Percentiles rank a stretch among this genome's conserved stretches.
phyloP scores from a whole-genome alignment of 2,888 invertebrate species.

The Caenorhabditis japonica region DNA sequence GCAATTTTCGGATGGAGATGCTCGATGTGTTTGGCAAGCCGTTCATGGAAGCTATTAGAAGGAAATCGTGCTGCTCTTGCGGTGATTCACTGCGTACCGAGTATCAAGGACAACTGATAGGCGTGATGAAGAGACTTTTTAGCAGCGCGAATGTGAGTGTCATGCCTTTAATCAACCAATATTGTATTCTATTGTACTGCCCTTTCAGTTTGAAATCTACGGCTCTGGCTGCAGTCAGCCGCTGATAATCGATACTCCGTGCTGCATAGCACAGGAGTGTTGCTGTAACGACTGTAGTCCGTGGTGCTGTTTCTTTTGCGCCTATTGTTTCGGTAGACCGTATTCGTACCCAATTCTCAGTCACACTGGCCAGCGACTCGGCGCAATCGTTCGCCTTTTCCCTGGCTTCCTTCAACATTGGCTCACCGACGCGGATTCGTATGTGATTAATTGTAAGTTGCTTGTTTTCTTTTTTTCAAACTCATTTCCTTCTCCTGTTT shows the following conservation, averaged over 20 bases:
- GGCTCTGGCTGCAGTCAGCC: constrained; percentile 29
- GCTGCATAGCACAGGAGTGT: constrained; percentile 11
- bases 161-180: neutral
- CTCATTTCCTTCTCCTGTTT: neutral
- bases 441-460: constrained; percentile 33
- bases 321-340: constrained; percentile 17
- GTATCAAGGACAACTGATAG: constrained; percentile 19
- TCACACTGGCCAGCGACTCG: constrained; percentile 3
- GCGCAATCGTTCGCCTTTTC: constrained; percentile 37
- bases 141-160: constrained; percentile 17
- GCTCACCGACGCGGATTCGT: constrained; percentile 36
- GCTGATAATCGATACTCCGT: constrained; percentile 16
- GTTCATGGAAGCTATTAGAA: constrained; percentile 14
- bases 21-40: constrained; percentile 18
- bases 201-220: constrained; percentile 19
- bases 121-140: constrained; percentile 21
- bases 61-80: constrained; percentile 17
- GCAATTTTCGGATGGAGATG: constrained; percentile 29
- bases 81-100: constrained; percentile 7
- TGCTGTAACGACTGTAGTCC: too few relatives aligned
- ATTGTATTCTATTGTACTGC: too few relatives aligned
- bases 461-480: too few relatives aligned
- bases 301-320: too few relatives aligned
- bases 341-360: constrained; percentile 17
- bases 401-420: constrained; percentile 26